Evolutionary conservation across 1,140 invertebrate genomes (phyloP), one percentile per base, ranked within the genome.

Genomic region (Euschistus heros): DNA sequence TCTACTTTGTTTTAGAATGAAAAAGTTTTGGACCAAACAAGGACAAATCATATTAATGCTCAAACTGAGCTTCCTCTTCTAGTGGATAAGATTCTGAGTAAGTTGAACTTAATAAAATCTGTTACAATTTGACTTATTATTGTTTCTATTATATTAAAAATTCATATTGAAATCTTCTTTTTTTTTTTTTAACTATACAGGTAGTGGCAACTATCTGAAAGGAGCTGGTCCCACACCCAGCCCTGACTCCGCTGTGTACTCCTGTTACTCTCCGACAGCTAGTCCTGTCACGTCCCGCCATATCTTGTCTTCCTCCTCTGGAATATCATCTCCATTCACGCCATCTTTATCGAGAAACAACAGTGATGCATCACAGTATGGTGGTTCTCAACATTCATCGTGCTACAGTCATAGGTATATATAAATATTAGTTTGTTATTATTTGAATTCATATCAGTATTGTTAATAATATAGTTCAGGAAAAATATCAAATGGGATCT

Each of bases 321-420:
- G 79, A 1, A 78, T 78, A 69, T 77, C 79, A 14, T 76, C 80
- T n/a, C 79, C 79, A 18, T 79, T 89, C 66, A 92, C 89, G 26
- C 90, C 91, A 20, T 88, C 87, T 15, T 76, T 93, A 68, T 89
- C 88, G 22, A 81, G 91, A 30, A 93, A 92, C 75, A 94, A 93
- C 76, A 92, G 89, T 63, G 91, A 94, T 71, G 91, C 91, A 1
- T 92, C 90, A 52, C 79, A 79, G 70, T 78, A 77, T 69, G 76
- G 76, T 20, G 76, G 77, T 44, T 78, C 76, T 6, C 75, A 77
- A 64, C 88, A 92, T 71, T 84, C 83, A 67, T 81, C 80, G 72
- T 89, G 87, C 71, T 90, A 90, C 77, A 89, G 87, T 50, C 87
- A 88, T 74, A 81, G 83, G 69, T 72, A 61, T 3, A 37, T 10